Base-by-base conservation (phyloP, 30 jellyfish, hydroid and myxozoan species). In the Turritopsis rubra region DNA sequence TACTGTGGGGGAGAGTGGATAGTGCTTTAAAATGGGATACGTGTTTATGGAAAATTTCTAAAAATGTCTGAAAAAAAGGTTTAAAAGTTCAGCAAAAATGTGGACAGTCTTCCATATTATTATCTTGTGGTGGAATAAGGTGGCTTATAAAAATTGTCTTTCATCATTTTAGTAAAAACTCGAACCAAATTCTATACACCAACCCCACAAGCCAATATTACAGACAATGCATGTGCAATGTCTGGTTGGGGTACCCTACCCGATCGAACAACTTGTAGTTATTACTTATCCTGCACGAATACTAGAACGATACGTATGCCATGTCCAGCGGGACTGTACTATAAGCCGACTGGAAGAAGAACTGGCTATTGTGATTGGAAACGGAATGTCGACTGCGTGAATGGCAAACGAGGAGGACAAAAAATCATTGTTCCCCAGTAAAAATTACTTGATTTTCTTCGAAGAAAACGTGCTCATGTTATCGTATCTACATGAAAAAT, bases 221-320 rank as follows among this genome's bases (percentile, higher is more conserved):
- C 28, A n/a, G 19, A 68, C 77, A 68, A 68, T 27, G 30, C 21
- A 7, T 68, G 77, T 68, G 77, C 28, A 19, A 23, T 68, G 31
- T 16, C 30, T 7, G 77, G 77, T 68, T 68, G 77, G 77, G 77
- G 77, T 68, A 22, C 9, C 30, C 16, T 68, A n/a, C 31, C 77
- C 8, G 77, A 68, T 27, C 77, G 23, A 68, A 8, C 31, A 68
- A 7, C 77, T 27, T 68, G 77, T 1, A 22, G 19, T 0, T 22
- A 68, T 68, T 68, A n/a, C 19, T 8, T 68, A 16, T 68, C 77
- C 0, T 68, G 77, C 30, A 68, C 77, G 19, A 68, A 68, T 19
- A n/a, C 77, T 7, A 68, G 77, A 68, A 68, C 77, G 30, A 68
- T 68, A 7, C 9, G 77, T 0, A 68, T 16, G 19, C 28, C 31